phyloP scores from a whole-genome alignment of 2,888 invertebrate genomes.

The Antheraea assamensis region DNA sequence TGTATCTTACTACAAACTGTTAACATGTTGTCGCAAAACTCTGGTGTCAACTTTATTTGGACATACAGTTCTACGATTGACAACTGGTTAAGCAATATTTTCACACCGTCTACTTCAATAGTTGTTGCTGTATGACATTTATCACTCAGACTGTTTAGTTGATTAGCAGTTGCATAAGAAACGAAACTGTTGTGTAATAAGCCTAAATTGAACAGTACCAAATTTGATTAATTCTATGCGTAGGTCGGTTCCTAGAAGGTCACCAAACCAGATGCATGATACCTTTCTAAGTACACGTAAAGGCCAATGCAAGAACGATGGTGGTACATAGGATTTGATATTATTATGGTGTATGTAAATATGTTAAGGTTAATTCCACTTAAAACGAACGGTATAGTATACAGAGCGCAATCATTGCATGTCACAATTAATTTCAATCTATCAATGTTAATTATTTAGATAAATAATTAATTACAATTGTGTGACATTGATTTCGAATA shows the following conservation, averaged over 20 bases:
- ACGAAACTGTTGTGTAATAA: conserved; percentile 32
- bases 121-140: conserved; percentile 41
- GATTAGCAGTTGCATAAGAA: conserved; percentile 49
- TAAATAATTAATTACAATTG: conserved; percentile 16
- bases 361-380: conserved; percentile 23
- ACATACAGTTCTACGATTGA: conserved; percentile 4
- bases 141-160: conserved; percentile 41
- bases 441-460: conserved; percentile 16
- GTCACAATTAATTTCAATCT: conserved; percentile 20
- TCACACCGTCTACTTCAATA: conserved; percentile 30
- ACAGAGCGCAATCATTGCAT: conserved; percentile 17
- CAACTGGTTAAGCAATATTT: conserved; percentile 34
- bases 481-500: conserved; percentile 18
- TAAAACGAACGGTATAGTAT: conserved; percentile 12
- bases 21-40: background rate
- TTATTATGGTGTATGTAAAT: conserved; percentile 26
- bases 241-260: conserved; percentile 60
- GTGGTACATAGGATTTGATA: conserved; percentile 43
- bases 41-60: background rate
- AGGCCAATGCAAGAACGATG: conserved; percentile 51
- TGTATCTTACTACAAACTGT: background rate
- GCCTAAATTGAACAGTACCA: conserved; percentile 29
- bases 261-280: conserved; percentile 39
- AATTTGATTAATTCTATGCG: conserved; percentile 39
- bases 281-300: conserved; percentile 59